phyloP scores from a whole-genome alignment of 2,888 invertebrate genomes.

The Chrysomela aeneicollis region DNA sequence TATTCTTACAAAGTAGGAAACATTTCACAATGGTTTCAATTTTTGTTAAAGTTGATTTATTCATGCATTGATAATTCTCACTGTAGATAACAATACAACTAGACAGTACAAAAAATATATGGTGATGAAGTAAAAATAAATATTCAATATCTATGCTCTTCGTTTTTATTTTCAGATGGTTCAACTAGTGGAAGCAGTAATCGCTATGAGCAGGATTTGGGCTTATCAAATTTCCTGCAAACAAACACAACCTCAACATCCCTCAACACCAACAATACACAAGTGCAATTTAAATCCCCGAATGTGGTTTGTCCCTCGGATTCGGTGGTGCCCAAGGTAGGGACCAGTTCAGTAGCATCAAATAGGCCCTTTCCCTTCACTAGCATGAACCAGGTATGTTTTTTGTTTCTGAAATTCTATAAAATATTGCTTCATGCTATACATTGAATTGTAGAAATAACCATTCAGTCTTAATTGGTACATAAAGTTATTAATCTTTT shows the following conservation, averaged over 20 bases:
- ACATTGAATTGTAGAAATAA: no score
- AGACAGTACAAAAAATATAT: no score
- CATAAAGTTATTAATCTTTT: no score
- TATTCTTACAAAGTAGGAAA: no score
- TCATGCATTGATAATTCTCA: no score
- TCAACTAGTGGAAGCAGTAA: constrained; percentile 28
- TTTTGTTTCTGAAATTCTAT: background rate
- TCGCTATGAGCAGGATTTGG: constrained; percentile 39
- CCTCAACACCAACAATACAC: constrained; percentile 48
- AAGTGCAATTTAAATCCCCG: constrained; percentile 70
- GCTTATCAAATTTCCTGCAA: constrained; percentile 43
- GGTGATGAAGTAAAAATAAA: no score
- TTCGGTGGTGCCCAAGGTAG: constrained; percentile 59
- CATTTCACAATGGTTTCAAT: no score
- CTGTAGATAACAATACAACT: no score
- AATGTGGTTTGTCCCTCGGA: constrained; percentile 90
- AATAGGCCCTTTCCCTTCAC: constrained; percentile 81
- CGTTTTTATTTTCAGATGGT: constrained; percentile 24
- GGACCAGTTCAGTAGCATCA: constrained; percentile 42
- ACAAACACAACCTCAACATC: constrained; percentile 38
- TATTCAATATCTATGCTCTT: no score
- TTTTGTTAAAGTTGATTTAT: no score
- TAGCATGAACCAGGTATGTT: constrained; percentile 79
- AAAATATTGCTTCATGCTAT: no score
- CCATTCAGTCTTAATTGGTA: no score